Evolutionary conservation across 2,797 vertebrate genomes (phyloP).

Genomic region (Melanotaenia trifasciata): DNA sequence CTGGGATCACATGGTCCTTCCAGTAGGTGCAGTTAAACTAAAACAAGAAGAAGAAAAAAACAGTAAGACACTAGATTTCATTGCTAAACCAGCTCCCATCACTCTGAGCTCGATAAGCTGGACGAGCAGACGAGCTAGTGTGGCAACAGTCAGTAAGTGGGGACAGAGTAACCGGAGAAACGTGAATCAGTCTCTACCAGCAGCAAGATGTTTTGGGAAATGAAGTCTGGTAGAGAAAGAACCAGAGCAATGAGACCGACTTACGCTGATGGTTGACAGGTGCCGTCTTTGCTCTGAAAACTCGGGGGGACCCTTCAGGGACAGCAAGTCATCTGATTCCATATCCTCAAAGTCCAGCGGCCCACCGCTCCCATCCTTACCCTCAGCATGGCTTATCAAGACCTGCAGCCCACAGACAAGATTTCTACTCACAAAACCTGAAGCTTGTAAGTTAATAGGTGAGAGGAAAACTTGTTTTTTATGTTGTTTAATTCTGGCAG

Average conservation of each 20-base stretch:
- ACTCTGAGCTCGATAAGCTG: conserved; percentile 25
- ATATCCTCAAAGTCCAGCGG: conserved; percentile 86
- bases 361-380: conserved; percentile 88
- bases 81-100: neutral
- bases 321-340: conserved; percentile 86
- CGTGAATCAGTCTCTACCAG: conserved; percentile 55
- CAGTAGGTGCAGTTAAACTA: conserved; percentile 92
- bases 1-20: conserved; percentile 59
- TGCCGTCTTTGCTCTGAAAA: conserved; percentile 51
- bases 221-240: conserved; percentile 30
- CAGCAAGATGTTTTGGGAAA: conserved; percentile 61
- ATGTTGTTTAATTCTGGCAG: conserved; percentile 38
- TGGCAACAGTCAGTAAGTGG: conserved; percentile 5
- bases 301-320: conserved; percentile 80
- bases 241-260: conserved; percentile 5
- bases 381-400: conserved; percentile 86
- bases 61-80: conserved; percentile 39
- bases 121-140: conserved; percentile 2
- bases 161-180: conserved; percentile 28
- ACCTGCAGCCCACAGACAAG: conserved; percentile 82
- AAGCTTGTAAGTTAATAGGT: neutral
- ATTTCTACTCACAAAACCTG: conserved; percentile 18
- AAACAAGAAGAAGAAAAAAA: conserved; percentile 43
- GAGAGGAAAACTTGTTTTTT: neutral
- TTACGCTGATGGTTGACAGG: conserved; percentile 43